phyloP scores from a whole-genome alignment of 2,888 invertebrate genomes.

The Drosophila melanosoma region DNA sequence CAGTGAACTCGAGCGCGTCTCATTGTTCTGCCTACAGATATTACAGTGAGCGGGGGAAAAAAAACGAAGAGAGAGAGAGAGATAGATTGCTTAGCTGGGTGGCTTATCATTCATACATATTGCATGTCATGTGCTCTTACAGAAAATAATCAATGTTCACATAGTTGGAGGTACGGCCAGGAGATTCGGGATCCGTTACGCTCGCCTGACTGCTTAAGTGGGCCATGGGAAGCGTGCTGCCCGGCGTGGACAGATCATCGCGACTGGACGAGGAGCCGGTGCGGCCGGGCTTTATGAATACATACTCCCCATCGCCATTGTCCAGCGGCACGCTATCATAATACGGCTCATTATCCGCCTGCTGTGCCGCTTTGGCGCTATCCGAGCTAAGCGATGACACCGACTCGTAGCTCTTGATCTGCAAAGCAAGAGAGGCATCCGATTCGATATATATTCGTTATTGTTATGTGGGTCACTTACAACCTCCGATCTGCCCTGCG shows the following conservation, averaged over 20 bases:
- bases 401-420: conserved; percentile 89
- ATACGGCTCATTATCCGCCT: conserved; percentile 88
- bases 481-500: conserved; percentile 85
- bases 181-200: conserved; percentile 90
- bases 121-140: conserved; percentile 84
- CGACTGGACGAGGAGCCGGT: conserved; percentile 88
- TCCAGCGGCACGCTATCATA: conserved; percentile 91
- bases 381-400: conserved; percentile 88
- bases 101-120: neutral
- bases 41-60: neutral
- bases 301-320: conserved; percentile 89
- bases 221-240: conserved; percentile 87
- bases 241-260: conserved; percentile 87
- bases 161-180: conserved; percentile 93
- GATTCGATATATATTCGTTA: neutral
- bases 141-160: conserved; percentile 97
- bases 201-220: conserved; percentile 85
- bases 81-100: neutral
- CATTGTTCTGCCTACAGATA: conserved; percentile 83
- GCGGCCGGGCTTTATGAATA: conserved; percentile 90
- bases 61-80: neutral
- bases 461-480: conserved; percentile 31
- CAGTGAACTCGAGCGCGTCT: conserved; percentile 86
- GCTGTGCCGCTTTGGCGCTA: conserved; percentile 85
- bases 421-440: conserved; percentile 5